phyloP scores from a whole-genome alignment of 2,888 invertebrate genomes.

The Dryomyza anilis region DNA sequence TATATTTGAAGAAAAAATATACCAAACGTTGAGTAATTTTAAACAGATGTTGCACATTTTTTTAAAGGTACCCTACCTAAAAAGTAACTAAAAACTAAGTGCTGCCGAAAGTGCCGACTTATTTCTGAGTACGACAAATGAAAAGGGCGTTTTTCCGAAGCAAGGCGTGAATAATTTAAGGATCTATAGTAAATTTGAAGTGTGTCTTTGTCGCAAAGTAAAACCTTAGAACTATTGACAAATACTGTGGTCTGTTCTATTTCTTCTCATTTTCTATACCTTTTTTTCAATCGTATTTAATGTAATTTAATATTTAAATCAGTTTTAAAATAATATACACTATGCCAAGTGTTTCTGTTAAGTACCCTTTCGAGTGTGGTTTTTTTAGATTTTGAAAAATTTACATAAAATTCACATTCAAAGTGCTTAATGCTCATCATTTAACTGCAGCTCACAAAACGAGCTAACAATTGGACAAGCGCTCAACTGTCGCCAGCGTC shows the following conservation, averaged over 20 bases:
- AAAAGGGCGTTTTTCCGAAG: neutral
- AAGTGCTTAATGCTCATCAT: constrained; percentile 6
- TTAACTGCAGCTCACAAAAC: neutral
- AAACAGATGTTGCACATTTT: constrained; percentile 9
- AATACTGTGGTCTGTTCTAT: neutral
- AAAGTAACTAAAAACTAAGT: too few relatives aligned
- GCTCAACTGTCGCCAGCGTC: neutral
- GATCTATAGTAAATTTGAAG: too few relatives aligned
- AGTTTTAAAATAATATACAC: neutral
- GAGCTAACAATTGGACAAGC: neutral
- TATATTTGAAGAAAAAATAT: too few relatives aligned
- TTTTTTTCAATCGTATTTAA: neutral
- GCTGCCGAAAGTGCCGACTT: too few relatives aligned
- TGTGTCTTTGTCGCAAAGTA: neutral
- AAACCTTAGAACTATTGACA: neutral
- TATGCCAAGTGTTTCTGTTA: neutral
- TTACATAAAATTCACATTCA: neutral
- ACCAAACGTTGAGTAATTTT: neutral
- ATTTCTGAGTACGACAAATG: too few relatives aligned
- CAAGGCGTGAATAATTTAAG: constrained; percentile 11
- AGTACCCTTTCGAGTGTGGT: neutral
- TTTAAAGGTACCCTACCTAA: too few relatives aligned
- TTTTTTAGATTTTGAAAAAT: neutral
- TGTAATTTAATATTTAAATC: constrained; percentile 8
- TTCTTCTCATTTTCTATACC: neutral